Evolutionary conservation across 1,140 invertebrate species (phyloP), one percentile per base, ranked within the genome.

Genomic region (Rhizoglyphus robini): DNA sequence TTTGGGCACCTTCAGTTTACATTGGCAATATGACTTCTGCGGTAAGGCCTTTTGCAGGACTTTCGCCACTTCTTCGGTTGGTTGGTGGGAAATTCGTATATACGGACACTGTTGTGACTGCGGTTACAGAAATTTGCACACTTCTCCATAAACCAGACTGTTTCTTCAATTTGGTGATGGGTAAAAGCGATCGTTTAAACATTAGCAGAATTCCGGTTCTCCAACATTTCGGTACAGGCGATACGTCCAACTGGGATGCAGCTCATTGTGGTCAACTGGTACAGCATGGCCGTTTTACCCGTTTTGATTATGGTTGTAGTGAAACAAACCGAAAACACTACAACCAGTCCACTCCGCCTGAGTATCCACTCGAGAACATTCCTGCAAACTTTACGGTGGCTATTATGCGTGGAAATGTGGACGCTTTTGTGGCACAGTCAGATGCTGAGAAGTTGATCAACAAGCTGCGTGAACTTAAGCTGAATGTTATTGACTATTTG

Each of bases 161-260:
- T 58, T 29, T 27, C n/a, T 29, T 32, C 15, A 27, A n/a, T 3
- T 11, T 32, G 29, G 27, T 23, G 15, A 58, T 32, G 3, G 27
- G 54, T 29, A n/a, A 18, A 3, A 23, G 3, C 25, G 31, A 58
- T 30, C 54, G 25, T 18, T 27, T 3, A 3, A 69, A 69, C 49
- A 38, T 86, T 84, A 84, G 83, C 29, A 77, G 84, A 72, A 66
- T 90, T 0, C 85, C 87, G 0, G 80, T 86, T 0, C 86, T 90
- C 70, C 73, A 87, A 1, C 81, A 82, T 15, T 86, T 95, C 73
- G 83, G 83, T 3, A 91, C 91, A 3, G 86, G 88, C 1, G 90
- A 90, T 4, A 81, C 88, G 0, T 87, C 89, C 0, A 81, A 83
- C 0, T 83, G 83, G 71, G 88, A 88, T 70, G 71, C 92, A 8